Base-by-base conservation (phyloP, 1,140 invertebrate genomes). In the Pseudomyrmex flavicornis region DNA sequence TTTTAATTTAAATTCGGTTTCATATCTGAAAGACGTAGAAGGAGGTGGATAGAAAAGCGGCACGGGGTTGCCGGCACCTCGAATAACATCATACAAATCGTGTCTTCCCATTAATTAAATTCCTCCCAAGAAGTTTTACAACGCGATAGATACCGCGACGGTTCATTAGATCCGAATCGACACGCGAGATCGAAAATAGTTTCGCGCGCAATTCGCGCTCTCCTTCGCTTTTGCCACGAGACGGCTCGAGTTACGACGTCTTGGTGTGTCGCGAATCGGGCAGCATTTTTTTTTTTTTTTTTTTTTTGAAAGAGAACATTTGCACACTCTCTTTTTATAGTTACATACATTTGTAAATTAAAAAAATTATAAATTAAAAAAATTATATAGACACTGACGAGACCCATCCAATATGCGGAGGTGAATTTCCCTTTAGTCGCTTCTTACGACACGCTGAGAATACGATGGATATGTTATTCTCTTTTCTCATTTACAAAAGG, bases 1-100 rank as follows among this genome's bases (percentile, higher is more conserved):
- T 93, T 93, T 93, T 91, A 91, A 92, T 93, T 93, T 91, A 91
- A 93, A 91, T 92, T 88, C 85, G 85, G 85, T 92, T 35, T 93
- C 91, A 93, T 92, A 93, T 93, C 91, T 91, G 63, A 83, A 91
- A 79, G 74, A 84, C 4, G 35, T 35, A 7, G 35, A 35, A 7
- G 7, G 82, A 15, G 56, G 52, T 58, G 75, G 73, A 72, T 35
- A 83, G 54, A 22, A 48, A 77, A n/a, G 17, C 61, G 50, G 54
- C 22, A 58, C 35, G 35, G 85, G 35, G 85, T 69, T 75, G 74
- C 20, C 62, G 62, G 84, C 74, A 75, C 61, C 84, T 87, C 89
- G 89, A 93, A 92, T 93, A 92, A 92, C 91, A 92, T 93, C 90
- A 92, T 92, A 93, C 89, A 89, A 91, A 89, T 89, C 89, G 88